These are phyloP conservation scores for Okamejei kenojei DNA, from an alignment of 2,797 vertebrate species.

Conservation along the genomic window DNA sequence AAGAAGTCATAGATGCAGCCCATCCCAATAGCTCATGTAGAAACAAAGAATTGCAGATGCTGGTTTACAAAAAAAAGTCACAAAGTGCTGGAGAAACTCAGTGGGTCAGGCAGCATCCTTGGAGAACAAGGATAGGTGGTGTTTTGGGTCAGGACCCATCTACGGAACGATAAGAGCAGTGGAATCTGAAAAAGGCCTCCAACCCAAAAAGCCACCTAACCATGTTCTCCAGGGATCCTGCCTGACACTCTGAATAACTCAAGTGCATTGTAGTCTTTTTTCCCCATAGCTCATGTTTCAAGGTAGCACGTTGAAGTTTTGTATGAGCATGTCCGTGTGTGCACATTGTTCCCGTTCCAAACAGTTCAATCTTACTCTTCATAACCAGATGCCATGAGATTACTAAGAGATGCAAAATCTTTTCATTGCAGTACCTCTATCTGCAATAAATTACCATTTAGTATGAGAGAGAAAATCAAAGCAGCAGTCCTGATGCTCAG, in stretches of 20 bases:
- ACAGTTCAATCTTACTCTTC: not conserved
- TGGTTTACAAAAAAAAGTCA: no score
- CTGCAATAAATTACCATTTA: not conserved
- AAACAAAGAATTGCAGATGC: no score
- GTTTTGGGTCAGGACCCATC: no score
- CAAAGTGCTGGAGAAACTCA: no score
- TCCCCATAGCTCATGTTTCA: not conserved
- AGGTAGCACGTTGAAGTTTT: not conserved
- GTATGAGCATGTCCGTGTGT: not conserved
- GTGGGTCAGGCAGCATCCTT: no score
- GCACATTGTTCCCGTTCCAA: not conserved
- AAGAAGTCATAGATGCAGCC: no score
- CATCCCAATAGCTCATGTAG: no score
- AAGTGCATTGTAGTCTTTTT: no score
- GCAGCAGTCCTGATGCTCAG: not conserved
- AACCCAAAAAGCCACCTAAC: not conserved
- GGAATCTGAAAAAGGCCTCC: no score
- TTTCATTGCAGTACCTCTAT: no score
- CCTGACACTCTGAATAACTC: not conserved
- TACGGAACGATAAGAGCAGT: not conserved
- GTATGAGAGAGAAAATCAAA: not conserved
- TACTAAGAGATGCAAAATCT: not conserved
- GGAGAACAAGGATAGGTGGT: no score
- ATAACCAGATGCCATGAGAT: not conserved
- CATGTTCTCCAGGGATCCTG: not conserved